A percentile compares a stretch with the other conserved stretches of the same genome.
Evolutionary conservation across 2,888 invertebrate species (phyloP).

Genomic region (Polydrusus tereticollis): DNA sequence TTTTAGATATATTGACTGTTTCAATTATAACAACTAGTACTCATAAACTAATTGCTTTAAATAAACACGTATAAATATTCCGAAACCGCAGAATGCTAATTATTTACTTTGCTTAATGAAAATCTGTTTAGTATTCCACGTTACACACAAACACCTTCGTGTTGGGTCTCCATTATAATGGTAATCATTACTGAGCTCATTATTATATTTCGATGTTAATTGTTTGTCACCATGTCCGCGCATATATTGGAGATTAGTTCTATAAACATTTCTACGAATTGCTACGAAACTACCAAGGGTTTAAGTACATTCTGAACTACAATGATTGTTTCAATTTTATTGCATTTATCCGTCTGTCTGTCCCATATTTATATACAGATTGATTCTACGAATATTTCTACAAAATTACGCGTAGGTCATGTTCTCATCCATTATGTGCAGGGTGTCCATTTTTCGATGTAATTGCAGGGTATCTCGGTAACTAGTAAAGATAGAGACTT

Average conservation of each 20-base stretch:
- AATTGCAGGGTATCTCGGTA: too few relatives aligned
- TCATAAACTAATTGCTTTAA: too few relatives aligned
- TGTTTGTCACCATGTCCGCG: conserved; percentile 37
- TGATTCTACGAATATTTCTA: too few relatives aligned
- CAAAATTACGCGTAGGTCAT: too few relatives aligned
- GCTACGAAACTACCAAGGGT: not conserved
- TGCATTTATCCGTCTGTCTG: too few relatives aligned
- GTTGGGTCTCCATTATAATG: conserved; percentile 45
- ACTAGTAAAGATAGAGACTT: too few relatives aligned
- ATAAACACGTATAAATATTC: not conserved
- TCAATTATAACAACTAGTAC: too few relatives aligned
- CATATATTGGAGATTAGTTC: conserved; percentile 22
- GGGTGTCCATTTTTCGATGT: too few relatives aligned
- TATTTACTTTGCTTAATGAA: not conserved
- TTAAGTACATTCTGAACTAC: conserved; percentile 3
- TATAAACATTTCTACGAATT: conserved; percentile 19
- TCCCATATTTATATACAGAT: too few relatives aligned
- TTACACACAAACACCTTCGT: conserved; percentile 29
- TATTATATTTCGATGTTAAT: conserved; percentile 42
- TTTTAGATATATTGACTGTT: too few relatives aligned
- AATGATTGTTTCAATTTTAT: not conserved
- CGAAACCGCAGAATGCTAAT: not conserved
- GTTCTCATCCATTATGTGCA: too few relatives aligned
- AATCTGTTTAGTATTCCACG: conserved; percentile 32
- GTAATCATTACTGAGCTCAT: conserved; percentile 42